Evolutionary conservation across 2,113 vertebrate species (phyloP).

Genomic region (Campylomormyrus numenius): DNA sequence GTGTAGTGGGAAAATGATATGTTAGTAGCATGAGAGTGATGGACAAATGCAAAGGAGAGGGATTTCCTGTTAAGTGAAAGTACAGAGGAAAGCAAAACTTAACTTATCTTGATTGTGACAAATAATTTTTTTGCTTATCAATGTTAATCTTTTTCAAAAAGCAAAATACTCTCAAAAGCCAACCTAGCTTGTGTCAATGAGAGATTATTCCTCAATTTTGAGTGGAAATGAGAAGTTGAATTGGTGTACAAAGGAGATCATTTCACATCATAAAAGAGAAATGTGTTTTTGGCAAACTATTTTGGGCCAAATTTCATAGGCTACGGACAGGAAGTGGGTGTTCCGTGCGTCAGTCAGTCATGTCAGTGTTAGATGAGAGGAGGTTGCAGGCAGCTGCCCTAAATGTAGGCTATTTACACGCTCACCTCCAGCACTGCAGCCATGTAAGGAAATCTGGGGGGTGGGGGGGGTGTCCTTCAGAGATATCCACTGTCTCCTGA

Average conservation of each 20-base stretch:
- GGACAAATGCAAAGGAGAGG: background rate
- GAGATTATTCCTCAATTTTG: background rate
- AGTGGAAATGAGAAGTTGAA: background rate
- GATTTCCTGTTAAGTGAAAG: background rate
- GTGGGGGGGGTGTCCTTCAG: constrained; percentile 40
- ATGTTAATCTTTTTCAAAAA: background rate
- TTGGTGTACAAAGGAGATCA: background rate
- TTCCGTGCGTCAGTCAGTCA: background rate
- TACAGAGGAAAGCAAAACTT: background rate
- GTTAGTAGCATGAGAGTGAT: background rate
- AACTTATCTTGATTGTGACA: background rate
- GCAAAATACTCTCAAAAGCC: background rate
- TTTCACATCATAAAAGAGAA: background rate
- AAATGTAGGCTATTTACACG: constrained; percentile 52
- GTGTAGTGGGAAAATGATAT: background rate
- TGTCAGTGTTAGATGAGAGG: background rate
- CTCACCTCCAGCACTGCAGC: constrained; percentile 35
- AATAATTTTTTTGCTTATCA: background rate
- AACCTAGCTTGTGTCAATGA: background rate
- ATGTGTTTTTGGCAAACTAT: background rate
- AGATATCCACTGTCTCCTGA: constrained; percentile 27
- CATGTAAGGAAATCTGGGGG: constrained; percentile 49
- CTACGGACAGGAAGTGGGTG: background rate
- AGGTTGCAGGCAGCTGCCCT: constrained; percentile 17
- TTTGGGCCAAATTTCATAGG: background rate